Conservation (phyloP, 2,888 invertebrate genomes). For the Euclidia mi region DNA sequence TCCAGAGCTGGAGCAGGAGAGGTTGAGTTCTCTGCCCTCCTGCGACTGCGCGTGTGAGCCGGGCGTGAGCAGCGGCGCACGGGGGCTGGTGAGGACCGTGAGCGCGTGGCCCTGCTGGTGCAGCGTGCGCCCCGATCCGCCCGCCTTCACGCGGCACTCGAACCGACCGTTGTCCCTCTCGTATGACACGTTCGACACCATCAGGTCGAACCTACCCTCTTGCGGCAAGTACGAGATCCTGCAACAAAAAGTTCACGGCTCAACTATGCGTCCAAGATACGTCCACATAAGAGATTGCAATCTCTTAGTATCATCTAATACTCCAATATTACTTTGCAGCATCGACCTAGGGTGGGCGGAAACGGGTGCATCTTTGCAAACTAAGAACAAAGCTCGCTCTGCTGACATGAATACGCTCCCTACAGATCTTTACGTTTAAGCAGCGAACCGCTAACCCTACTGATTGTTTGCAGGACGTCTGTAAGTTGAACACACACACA, state of each 20-base stretch:
- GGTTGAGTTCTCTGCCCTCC: constrained; percentile 94
- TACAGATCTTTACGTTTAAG: constrained; percentile 31
- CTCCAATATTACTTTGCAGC: constrained; percentile 36
- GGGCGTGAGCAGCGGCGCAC: constrained; percentile 94
- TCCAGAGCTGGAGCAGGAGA: constrained; percentile 95
- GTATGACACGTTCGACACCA: constrained; percentile 97
- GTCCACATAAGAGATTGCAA: constrained; percentile 10
- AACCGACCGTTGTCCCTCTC: constrained; percentile 97
- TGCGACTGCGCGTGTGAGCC: constrained; percentile 94
- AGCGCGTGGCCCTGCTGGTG: constrained; percentile 95
- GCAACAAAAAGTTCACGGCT: constrained; percentile 58
- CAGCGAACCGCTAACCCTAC: constrained; percentile 21
- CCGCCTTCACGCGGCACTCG: constrained; percentile 96
- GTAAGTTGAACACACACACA: constrained; percentile 28
- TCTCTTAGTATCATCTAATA: constrained; percentile 36
- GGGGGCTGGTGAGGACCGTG: constrained; percentile 96
- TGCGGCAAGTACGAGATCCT: constrained; percentile 95
- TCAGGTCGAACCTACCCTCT: constrained; percentile 96
- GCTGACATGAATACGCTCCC: constrained; percentile 26
- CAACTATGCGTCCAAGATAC: background rate
- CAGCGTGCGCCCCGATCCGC: constrained; percentile 95
- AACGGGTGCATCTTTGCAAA: constrained; percentile 3
- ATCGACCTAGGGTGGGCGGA: constrained; percentile 15
- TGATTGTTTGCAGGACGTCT: constrained; percentile 31
- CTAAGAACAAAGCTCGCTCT: constrained; percentile 36